These are phyloP conservation scores for Cydia strobilella DNA, from an alignment of 1,140 invertebrate species.

Conservation along the genomic window DNA sequence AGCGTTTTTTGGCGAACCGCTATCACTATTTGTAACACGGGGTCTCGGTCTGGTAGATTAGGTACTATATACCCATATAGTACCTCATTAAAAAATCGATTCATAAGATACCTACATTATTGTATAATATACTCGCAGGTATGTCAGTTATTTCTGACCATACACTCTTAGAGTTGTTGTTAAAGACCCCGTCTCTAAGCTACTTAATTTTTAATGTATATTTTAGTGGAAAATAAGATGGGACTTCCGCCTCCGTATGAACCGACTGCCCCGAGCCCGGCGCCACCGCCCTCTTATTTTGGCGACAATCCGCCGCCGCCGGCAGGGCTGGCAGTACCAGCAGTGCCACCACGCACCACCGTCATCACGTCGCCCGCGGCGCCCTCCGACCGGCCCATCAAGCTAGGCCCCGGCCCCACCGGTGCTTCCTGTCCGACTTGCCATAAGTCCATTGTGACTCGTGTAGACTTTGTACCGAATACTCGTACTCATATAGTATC, in stretches of 20 bases:
- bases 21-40: too few species aligned
- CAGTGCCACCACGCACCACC: conserved; percentile 53
- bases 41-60: too few species aligned
- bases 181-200: too few species aligned
- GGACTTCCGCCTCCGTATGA: conserved; percentile 70
- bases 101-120: too few species aligned
- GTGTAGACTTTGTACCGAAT: conserved; percentile 66
- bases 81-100: too few species aligned
- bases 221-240: conserved; percentile 76
- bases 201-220: too few species aligned
- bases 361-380: conserved; percentile 53
- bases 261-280: conserved; percentile 56
- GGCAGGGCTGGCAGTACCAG: conserved; percentile 42
- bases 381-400: conserved; percentile 40
- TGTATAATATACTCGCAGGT: too few species aligned
- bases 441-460: conserved; percentile 66
- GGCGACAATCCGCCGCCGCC: conserved; percentile 61
- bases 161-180: too few species aligned
- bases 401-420: conserved; percentile 67
- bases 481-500: conserved; percentile 71
- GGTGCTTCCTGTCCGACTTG: conserved; percentile 66
- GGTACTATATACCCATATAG: too few species aligned
- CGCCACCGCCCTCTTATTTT: conserved; percentile 69
- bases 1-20: too few species aligned
- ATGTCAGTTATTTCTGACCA: too few species aligned